Base-by-base conservation (phyloP, 1,140 invertebrate species). In the Drosophila littoralis region DNA sequence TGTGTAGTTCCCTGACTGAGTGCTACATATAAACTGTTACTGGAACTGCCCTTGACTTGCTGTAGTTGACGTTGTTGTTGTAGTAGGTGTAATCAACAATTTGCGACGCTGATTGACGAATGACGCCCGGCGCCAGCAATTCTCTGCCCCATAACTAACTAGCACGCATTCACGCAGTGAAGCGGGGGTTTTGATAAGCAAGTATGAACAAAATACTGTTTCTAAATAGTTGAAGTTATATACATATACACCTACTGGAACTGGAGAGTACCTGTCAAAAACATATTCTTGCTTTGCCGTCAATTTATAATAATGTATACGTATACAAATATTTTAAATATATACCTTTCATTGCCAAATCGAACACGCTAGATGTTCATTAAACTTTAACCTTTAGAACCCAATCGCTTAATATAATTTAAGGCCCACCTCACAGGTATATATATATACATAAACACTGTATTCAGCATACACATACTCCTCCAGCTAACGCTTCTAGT, bases 101-200 rank as follows among this genome's bases (percentile, higher is more conserved):
- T 88, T 90, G 84, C 85, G 77, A 88, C 80, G 80, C 80, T 89
- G 84, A 88, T 88, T 88, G 84, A 88, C 85, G 81, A 83, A 88
- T 79, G 73, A 71, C 72, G 68, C 52, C 45, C 71, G 55, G 64
- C 65, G 8, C n/a, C 6, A 3, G 35, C 52, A 13, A 28, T 28
- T 28, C 17, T 8, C 15, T 9, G 33, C 43, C 42, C 15, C 45
- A 54, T 7, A 48, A 40, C 35, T 36, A 51, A 55, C 33, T 58
- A 36, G 13, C 59, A 63, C 73, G 68, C 73, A 72, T 75, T 70
- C 51, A 71, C 67, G 67, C 54, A 64, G 72, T 17, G 4, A 5
- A 5, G 22, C 22, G 22, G 22, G 22, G 22, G 22, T 4, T 28
- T 28, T 15, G 13, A 13, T 8, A 32, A n/a, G 3, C 2, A 7